Evolutionary conservation across 2,797 vertebrate species (phyloP).

Genomic region (Bryconaethiops microstoma): DNA sequence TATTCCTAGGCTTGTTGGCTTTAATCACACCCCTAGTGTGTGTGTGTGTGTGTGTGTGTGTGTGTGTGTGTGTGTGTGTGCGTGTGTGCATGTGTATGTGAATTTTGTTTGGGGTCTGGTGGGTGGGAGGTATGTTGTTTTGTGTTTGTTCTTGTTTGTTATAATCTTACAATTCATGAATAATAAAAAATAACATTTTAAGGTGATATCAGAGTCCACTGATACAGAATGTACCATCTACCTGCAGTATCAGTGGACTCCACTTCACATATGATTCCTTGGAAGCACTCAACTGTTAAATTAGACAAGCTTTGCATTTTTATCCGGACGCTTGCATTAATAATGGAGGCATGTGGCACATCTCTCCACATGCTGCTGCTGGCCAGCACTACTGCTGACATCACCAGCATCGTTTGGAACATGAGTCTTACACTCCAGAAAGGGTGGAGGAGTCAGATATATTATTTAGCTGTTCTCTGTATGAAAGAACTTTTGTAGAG

Average conservation of each 20-base stretch:
- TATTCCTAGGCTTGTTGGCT: background rate
- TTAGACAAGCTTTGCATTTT: slow-evolving; percentile 93
- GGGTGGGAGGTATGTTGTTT: too few species aligned
- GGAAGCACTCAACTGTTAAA: slow-evolving; percentile 84
- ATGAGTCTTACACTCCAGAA: background rate
- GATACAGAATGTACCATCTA: background rate
- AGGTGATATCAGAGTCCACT: too few species aligned
- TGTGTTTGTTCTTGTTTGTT: too few species aligned
- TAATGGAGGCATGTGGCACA: slow-evolving; percentile 83
- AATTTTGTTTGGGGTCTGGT: background rate
- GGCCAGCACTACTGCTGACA: slow-evolving; percentile 23
- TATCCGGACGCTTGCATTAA: slow-evolving; percentile 92
- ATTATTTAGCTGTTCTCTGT: background rate
- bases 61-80: slow-evolving; percentile 5
- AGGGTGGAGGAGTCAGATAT: background rate
- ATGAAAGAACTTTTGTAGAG: too few species aligned
- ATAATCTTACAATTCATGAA: too few species aligned
- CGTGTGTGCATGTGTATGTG: too few species aligned
- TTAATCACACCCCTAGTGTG: background rate
- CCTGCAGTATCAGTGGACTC: slow-evolving; percentile 21
- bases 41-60: background rate
- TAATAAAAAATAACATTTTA: too few species aligned
- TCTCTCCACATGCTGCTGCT: background rate
- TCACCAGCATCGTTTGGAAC: background rate
- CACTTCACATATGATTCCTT: slow-evolving; percentile 27